Percentiles rank a stretch among this genome's conserved stretches.
These are phyloP conservation scores for Lates japonicus DNA, from an alignment of 2,797 vertebrate genomes.

Conservation along the genomic window DNA sequence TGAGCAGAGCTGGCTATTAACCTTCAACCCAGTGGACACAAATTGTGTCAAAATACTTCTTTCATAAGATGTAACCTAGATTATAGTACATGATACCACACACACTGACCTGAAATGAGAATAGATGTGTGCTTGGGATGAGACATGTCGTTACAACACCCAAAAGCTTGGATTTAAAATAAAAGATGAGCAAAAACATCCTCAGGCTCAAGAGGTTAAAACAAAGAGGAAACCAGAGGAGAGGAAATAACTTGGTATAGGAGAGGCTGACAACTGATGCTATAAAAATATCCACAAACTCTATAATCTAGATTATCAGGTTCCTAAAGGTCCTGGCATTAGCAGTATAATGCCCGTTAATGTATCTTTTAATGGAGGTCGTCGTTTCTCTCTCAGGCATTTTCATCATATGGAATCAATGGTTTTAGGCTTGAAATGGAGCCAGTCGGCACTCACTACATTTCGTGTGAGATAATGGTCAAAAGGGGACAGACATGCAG, in stretches of 20 bases:
- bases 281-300: conserved; percentile 68
- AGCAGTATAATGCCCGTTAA: conserved; percentile 82
- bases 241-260: conserved; percentile 26
- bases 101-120: background rate
- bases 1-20: background rate
- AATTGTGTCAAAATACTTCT: background rate
- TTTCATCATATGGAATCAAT: conserved; percentile 66
- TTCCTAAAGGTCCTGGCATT: conserved; percentile 75
- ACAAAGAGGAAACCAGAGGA: conserved; percentile 32
- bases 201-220: conserved; percentile 9
- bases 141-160: background rate
- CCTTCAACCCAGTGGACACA: background rate
- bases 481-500: conserved; percentile 25
- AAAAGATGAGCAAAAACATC: conserved; percentile 17
- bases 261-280: conserved; percentile 39
- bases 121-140: background rate
- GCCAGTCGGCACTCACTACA: conserved; percentile 7
- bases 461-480: conserved; percentile 29
- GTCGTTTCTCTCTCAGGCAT: conserved; percentile 21
- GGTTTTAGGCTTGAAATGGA: conserved; percentile 52
- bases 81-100: background rate
- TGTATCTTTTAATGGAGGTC: conserved; percentile 80
- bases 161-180: background rate
- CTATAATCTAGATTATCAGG: conserved; percentile 82
- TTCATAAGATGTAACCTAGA: background rate